These are phyloP conservation scores for Phodopus roborovskii DNA, from an alignment of 2,113 vertebrate species.

Conservation along the genomic window DNA sequence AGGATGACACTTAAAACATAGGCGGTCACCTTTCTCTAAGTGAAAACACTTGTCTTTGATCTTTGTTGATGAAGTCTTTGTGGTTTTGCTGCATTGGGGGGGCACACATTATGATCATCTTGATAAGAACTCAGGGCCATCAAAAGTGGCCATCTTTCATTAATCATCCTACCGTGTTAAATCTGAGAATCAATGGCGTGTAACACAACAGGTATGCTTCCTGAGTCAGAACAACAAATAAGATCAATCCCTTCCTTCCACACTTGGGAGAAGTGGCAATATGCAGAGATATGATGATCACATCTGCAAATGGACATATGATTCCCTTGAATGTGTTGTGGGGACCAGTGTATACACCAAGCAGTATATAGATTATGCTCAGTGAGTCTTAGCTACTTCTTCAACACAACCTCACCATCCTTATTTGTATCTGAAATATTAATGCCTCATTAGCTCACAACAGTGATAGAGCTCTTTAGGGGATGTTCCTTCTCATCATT, in stretches of 20 bases:
- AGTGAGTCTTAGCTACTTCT: not conserved
- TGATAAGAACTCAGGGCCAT: not conserved
- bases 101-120: not conserved
- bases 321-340: not conserved
- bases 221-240: not conserved
- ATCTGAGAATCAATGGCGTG: not conserved
- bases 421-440: conserved; percentile 22
- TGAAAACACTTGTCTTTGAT: not conserved
- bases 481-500: conserved; percentile 3
- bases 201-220: not conserved
- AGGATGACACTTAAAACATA: not conserved
- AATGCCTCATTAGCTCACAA: not conserved
- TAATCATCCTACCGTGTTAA: not conserved
- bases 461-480: not conserved
- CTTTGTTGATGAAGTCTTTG: not conserved
- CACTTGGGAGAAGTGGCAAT: not conserved
- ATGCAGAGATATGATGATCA: not conserved
- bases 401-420: not conserved
- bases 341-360: not conserved
- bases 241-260: not conserved
- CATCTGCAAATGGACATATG: not conserved
- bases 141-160: not conserved
- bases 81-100: not conserved
- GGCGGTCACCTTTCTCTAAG: not conserved
- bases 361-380: not conserved